phyloP scores from a whole-genome alignment of 1,140 invertebrate species.

The Spodoptera frugiperda region DNA sequence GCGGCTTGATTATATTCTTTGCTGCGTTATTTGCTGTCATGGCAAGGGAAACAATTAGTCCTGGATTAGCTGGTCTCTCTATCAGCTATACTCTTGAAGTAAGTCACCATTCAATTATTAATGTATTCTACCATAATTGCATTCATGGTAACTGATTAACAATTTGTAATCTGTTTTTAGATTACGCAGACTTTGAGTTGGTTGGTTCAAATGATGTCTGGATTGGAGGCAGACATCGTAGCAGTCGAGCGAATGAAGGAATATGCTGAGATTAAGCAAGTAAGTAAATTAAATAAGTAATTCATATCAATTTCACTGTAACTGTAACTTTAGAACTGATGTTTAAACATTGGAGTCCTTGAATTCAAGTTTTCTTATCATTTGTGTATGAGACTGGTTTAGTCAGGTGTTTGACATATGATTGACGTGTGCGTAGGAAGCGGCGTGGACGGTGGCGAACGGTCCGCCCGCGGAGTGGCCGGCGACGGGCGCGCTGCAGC shows the following conservation, averaged over 20 bases:
- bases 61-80: conserved; percentile 94
- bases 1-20: conserved; percentile 95
- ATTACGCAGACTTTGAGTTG: conserved; percentile 97
- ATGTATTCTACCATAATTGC: not conserved
- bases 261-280: conserved; percentile 93
- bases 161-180: conserved; percentile 76
- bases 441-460: conserved; percentile 64
- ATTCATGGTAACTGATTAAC: not conserved
- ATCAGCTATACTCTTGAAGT: conserved; percentile 94
- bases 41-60: conserved; percentile 88
- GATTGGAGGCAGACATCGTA: conserved; percentile 98
- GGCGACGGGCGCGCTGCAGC: conserved; percentile 77
- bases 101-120: not conserved
- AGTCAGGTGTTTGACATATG: too few relatives aligned
- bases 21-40: conserved; percentile 94
- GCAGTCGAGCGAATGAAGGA: conserved; percentile 98
- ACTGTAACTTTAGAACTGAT: not conserved
- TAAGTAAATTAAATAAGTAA: conserved; percentile 43
- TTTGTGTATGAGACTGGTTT: too few relatives aligned
- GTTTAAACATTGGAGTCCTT: not conserved
- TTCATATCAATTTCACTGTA: too few relatives aligned
- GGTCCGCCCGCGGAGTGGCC: conserved; percentile 77
- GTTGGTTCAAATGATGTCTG: conserved; percentile 97
- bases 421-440: conserved; percentile 61
- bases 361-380: too few relatives aligned